Conservation (phyloP, 2,797 vertebrate genomes). For the Danio tinwini region DNA sequence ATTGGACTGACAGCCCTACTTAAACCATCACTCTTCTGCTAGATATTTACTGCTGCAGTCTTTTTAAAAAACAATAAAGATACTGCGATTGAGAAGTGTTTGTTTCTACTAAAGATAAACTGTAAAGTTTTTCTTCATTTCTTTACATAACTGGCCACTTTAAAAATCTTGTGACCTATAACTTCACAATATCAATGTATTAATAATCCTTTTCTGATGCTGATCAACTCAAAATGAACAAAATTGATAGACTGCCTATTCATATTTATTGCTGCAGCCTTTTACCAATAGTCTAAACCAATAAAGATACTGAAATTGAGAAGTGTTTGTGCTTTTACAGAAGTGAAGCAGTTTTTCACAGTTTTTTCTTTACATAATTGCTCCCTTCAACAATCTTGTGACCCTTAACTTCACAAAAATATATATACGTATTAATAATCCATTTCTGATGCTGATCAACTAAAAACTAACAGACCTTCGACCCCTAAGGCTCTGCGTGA, state of each 20-base stretch:
- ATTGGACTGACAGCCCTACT: background rate
- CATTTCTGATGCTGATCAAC: constrained; percentile 52
- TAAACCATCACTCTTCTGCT: background rate
- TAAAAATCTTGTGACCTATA: constrained; percentile 23
- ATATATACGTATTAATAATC: constrained; percentile 46
- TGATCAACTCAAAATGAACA: constrained; percentile 35
- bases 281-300: background rate
- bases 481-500: constrained; percentile 45
- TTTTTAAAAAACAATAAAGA: background rate
- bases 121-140: background rate
- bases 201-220: constrained; percentile 52
- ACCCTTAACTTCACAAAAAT: constrained; percentile 39
- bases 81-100: background rate
- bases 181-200: constrained; percentile 36
- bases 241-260: constrained; percentile 52
- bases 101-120: background rate
- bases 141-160: constrained; percentile 16
- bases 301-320: background rate
- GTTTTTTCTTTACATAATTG: background rate
- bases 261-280: background rate
- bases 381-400: constrained; percentile 22
- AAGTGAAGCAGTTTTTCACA: background rate
- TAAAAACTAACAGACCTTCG: constrained; percentile 56
- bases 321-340: background rate
- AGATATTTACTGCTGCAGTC: background rate